Evolutionary conservation across 53 echinoderm and acorn worm species (phyloP).

Genomic region (Patiria pectinifera): DNA sequence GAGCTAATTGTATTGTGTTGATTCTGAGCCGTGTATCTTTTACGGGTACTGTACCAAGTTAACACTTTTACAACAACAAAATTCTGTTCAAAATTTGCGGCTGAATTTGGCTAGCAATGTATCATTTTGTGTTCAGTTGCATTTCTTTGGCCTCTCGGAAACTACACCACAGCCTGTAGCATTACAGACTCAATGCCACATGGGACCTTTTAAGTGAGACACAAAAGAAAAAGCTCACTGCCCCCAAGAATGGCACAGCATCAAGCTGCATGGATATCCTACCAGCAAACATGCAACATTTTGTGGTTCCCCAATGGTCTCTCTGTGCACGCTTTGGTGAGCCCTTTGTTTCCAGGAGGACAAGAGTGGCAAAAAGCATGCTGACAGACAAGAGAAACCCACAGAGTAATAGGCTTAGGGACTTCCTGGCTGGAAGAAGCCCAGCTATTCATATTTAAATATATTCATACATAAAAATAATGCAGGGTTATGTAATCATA

Average conservation of each 20-base stretch:
- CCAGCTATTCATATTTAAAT: conserved; percentile 48
- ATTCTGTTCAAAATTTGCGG: no score
- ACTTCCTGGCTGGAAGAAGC: neutral
- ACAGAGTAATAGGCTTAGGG: conserved; percentile 43
- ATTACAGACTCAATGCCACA: no score
- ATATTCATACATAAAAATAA: conserved; percentile 1
- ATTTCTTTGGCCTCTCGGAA: neutral
- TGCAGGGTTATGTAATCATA: conserved; percentile 3
- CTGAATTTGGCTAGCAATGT: neutral
- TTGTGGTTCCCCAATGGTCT: neutral
- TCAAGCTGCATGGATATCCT: neutral
- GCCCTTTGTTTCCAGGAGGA: conserved; percentile 2
- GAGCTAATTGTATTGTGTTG: no score
- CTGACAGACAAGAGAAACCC: neutral
- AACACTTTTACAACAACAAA: no score
- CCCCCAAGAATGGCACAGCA: neutral
- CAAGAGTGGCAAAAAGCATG: neutral
- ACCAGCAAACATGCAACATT: neutral
- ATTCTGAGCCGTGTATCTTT: no score
- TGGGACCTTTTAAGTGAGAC: no score
- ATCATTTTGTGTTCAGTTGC: neutral
- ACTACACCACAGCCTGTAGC: no score
- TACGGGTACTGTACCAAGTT: no score
- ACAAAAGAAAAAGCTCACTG: neutral
- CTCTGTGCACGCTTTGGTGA: neutral